Base-by-base conservation (phyloP, 2,113 vertebrate genomes). In the Cinclus cinclus region DNA sequence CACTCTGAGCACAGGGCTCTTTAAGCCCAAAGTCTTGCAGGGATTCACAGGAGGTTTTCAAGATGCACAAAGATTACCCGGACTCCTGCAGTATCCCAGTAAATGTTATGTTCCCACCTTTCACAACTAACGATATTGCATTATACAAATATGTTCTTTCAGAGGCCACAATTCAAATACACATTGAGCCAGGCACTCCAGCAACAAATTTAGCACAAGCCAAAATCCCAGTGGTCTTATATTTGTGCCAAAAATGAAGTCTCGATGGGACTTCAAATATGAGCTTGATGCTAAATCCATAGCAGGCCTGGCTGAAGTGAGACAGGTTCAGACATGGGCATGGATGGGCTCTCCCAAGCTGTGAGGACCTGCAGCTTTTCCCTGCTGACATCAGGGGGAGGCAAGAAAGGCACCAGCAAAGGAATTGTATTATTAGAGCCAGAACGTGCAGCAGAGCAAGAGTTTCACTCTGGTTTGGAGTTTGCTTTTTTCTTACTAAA, bases 311-410 rank as follows among this genome's bases (percentile, higher is more conserved):
- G 47, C 9, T 50, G 58, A 88, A 28, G 5, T 15, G 33, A 65
- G 14, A 8, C 11, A 7, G 14, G 25, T 6, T 47, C 28, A 37
- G 39, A 39, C 22, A 44, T 0, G 0, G 14, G 19, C 13, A 4
- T 4, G 1, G 0, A 41, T 4, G 16, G 21, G 16, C 13, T 44
- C 46, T 81, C 22, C 49, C 1, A 1, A 4, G 19, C 42, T 39
- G 15, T 0, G 4, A 35, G 59, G 44, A 89, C 44, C 25, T 49
- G n/a, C 20, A 62, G 30, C n/a, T 86, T 42, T 46, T 46, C 33
- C 64, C 44, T 73, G 44, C 30, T 30, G 46, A 15, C 22, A 42
- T 30, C 22, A 58, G 7, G 8, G 2, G 15, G 19, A 58, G 19
- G 6, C 6, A 23, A 11, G 18, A 23, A 39, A 23, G 5, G 15